Evolutionary conservation across 2,113 vertebrate species (phyloP), one percentile per base, ranked within the genome.

Genomic region (Mus spicilegus): DNA sequence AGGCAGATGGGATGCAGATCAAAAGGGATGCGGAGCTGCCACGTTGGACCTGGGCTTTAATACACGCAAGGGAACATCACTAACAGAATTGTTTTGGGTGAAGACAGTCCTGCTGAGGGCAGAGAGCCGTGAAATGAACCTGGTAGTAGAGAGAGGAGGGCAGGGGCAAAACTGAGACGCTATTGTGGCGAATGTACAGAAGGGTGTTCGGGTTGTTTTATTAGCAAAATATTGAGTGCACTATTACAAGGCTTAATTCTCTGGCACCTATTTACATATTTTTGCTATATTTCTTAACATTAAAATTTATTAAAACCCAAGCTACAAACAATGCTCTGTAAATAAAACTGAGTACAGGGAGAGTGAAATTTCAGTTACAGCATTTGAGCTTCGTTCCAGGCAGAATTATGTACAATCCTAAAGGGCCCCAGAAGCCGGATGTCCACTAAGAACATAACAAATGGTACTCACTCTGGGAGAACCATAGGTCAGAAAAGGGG

Each of bases 371-470:
- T 94, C 89, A 84, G 82, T 85, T 81, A 82, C 39, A 95, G 36
- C 14, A 49, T 65, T 97, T 97, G 90, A 77, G 19, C 33, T 94
- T 96, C 13, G 92, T 94, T 94, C 95, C 93, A 97, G 73, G 42
- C 26, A 97, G 94, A 97, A 96, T 86, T 95, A 95, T 95, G 33
- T 76, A 75, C 17, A 70, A 46, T 91, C 96, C 96, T 89, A 94
- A 8, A 93, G 86, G 92, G 67, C 70, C 26, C 42, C 42, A 67
- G 92, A 93, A 96, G 77, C 95, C 73, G 30, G 96, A 96, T 97
- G 77, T 95, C 85, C 87, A 87, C 72, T 81, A 87, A 92, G 88
- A 67, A 82, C 73, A 92, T 28, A 94, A 70, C 72, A 94, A 82
- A 96, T 86, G 58, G 54, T 75, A 84, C 93, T 73, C 90, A 51